Conservation (phyloP, 92 coral and sea anemone genomes). For the Zoanthus sociatus region DNA sequence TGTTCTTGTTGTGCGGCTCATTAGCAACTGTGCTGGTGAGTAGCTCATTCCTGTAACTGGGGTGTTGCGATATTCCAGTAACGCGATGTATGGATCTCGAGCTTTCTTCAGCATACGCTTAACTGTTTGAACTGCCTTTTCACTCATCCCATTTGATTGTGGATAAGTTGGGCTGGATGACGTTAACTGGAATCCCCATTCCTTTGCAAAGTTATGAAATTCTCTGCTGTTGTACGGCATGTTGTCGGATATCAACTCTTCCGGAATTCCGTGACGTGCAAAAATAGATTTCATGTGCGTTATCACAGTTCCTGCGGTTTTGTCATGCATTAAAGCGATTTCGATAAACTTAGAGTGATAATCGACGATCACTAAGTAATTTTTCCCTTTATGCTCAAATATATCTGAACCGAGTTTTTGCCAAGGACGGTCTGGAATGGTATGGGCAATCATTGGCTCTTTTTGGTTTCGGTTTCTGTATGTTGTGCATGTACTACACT, state of each 20-base stretch:
- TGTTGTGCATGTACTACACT: conserved; percentile 41
- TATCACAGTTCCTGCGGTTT: conserved; percentile 39
- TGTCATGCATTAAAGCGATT: conserved; percentile 46
- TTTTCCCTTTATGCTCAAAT: conserved; percentile 40
- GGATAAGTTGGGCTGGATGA: conserved; percentile 53
- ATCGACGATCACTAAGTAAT: conserved; percentile 43
- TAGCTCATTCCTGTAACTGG: conserved; percentile 48
- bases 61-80: conserved; percentile 49
- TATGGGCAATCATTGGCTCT: conserved; percentile 54
- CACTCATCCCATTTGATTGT: conserved; percentile 50
- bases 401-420: conserved; percentile 52
- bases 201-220: conserved; percentile 43
- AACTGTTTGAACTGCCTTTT: conserved; percentile 46
- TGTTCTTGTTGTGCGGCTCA: conserved; percentile 42
- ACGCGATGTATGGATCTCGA: conserved; percentile 37
- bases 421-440: conserved; percentile 53
- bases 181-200: conserved; percentile 51
- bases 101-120: conserved; percentile 47
- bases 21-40: conserved; percentile 48
- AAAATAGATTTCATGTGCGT: conserved; percentile 55
- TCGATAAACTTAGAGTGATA: conserved; percentile 54
- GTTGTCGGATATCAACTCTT: conserved; percentile 43
- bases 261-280: conserved; percentile 63
- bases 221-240: conserved; percentile 53
- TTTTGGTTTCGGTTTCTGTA: conserved; percentile 45